These are phyloP conservation scores for Trialeurodes vaporariorum DNA, from an alignment of 1,140 invertebrate genomes.

Conservation along the genomic window DNA sequence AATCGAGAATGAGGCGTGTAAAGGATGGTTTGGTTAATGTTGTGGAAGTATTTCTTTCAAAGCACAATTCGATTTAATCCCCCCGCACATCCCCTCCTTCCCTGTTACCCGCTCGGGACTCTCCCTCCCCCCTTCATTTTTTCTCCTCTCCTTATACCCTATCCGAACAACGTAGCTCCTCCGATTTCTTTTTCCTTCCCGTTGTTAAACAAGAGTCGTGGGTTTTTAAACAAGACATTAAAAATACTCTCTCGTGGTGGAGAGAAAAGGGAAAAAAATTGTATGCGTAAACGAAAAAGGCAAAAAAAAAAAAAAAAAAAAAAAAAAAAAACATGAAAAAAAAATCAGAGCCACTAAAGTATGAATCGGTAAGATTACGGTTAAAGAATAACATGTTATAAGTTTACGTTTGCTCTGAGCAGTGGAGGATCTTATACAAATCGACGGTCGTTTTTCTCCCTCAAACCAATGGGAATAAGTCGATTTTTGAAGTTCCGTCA, in stretches of 20 bases:
- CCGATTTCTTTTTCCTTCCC: too few species aligned
- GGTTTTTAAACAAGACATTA: slow-evolving; percentile 1
- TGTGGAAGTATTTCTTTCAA: background rate
- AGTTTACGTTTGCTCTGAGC: too few species aligned
- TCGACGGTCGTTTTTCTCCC: too few species aligned
- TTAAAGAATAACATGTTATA: background rate
- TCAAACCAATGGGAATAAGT: too few species aligned
- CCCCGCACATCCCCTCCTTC: background rate
- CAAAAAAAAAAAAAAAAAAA: background rate
- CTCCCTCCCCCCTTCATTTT: background rate
- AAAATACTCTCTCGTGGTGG: background rate
- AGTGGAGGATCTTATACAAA: too few species aligned
- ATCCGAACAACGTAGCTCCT: background rate
- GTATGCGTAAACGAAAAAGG: too few species aligned
- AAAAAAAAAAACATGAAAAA: background rate
- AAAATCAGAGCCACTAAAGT: too few species aligned
- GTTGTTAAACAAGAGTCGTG: background rate
- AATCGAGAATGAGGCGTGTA: background rate
- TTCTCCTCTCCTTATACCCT: background rate
- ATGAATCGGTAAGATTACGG: background rate
- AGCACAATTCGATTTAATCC: background rate
- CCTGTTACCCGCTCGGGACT: background rate
- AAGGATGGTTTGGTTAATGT: background rate
- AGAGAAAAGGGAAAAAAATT: background rate
- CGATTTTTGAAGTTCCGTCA: too few species aligned